A percentile compares a stretch with the other conserved stretches of the same genome.
These are phyloP conservation scores for Himalopsyche kuldschensis DNA, from an alignment of 2,888 invertebrate genomes.

Conservation along the genomic window DNA sequence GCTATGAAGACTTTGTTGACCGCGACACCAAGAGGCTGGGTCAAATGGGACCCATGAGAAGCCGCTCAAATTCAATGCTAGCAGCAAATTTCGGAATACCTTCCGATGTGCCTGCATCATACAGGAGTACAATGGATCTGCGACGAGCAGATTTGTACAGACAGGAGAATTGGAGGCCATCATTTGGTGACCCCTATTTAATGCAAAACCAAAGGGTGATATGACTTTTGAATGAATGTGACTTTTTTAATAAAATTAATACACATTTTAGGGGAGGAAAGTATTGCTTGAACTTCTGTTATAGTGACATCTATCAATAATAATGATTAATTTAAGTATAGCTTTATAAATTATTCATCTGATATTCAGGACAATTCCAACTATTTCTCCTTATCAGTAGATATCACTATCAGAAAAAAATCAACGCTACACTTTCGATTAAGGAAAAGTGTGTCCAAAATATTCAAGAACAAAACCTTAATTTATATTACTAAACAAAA, in stretches of 20 bases:
- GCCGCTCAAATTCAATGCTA: constrained; percentile 38
- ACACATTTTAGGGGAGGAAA: neutral
- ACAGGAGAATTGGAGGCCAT: constrained; percentile 31
- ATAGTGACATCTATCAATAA: neutral
- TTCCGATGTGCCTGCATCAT: constrained; percentile 41
- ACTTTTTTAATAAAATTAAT: neutral
- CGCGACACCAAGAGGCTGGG: constrained; percentile 23
- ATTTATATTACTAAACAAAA: too few species aligned
- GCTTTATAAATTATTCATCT: neutral
- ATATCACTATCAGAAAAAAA: too few species aligned
- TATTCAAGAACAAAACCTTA: too few species aligned
- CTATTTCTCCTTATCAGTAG: too few species aligned
- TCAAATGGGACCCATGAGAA: constrained; percentile 37
- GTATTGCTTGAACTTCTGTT: neutral
- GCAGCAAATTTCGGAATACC: constrained; percentile 27
- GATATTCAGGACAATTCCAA: too few species aligned
- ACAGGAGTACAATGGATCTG: constrained; percentile 55
- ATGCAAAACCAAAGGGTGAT: constrained; percentile 42
- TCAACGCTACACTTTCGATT: too few species aligned
- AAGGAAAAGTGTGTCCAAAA: too few species aligned
- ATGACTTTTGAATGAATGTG: constrained; percentile 13
- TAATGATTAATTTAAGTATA: neutral
- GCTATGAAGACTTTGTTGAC: constrained; percentile 27
- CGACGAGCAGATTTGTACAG: constrained; percentile 49
- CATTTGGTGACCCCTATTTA: constrained; percentile 40